These are phyloP conservation scores for Tenodera sinensis DNA, from an alignment of 2,888 invertebrate species.

Conservation along the genomic window DNA sequence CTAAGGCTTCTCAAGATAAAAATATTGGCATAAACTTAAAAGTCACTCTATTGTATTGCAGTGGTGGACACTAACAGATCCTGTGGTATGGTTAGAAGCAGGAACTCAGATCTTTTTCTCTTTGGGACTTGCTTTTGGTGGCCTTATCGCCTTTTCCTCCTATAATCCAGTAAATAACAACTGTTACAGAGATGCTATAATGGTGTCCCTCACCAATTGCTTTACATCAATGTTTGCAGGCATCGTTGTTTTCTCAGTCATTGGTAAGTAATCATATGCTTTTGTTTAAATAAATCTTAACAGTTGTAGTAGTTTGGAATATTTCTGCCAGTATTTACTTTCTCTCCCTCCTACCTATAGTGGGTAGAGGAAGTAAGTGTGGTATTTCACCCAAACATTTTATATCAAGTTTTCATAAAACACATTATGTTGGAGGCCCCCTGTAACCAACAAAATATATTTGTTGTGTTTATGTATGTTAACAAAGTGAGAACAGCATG, in stretches of 20 bases:
- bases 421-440: too few relatives aligned
- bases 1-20: too few relatives aligned
- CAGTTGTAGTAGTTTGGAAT: too few relatives aligned
- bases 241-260: constrained; percentile 91
- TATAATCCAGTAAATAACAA: constrained; percentile 97
- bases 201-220: constrained; percentile 90
- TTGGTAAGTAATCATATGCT: constrained; percentile 51
- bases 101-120: constrained; percentile 98
- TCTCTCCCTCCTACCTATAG: too few relatives aligned
- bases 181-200: constrained; percentile 88
- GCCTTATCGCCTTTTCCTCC: constrained; percentile 92
- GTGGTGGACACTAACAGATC: constrained; percentile 87
- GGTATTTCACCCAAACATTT: too few relatives aligned
- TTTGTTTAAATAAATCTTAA: neutral
- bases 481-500: too few relatives aligned
- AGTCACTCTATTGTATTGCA: constrained; percentile 39
- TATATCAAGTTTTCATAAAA: too few relatives aligned
- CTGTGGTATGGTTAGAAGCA: constrained; percentile 95
- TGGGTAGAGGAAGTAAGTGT: too few relatives aligned
- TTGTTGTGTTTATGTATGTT: too few relatives aligned
- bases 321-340: too few relatives aligned
- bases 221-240: constrained; percentile 96
- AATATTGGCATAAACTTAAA: too few relatives aligned
- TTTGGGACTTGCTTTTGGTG: constrained; percentile 91
- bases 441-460: too few relatives aligned